phyloP scores from a whole-genome alignment of 2,797 vertebrate species.

The Poliocrania exsul region DNA sequence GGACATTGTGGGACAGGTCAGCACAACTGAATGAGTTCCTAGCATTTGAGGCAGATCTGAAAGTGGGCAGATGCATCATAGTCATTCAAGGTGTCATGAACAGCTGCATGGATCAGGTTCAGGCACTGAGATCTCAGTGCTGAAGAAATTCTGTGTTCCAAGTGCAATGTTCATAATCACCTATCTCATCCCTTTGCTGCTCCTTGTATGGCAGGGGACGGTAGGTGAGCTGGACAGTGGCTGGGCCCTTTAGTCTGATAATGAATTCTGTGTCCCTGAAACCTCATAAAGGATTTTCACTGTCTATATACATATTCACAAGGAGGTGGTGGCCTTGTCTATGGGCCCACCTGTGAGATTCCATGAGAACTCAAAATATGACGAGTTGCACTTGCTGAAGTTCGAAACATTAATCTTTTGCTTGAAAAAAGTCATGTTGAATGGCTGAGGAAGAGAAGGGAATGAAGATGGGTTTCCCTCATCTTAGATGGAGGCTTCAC shows the following conservation, averaged over 20 bases:
- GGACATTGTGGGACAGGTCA: neutral
- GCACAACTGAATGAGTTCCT: accelerated
- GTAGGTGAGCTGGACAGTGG: neutral
- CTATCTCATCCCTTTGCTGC: neutral
- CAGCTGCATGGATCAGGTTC: neutral
- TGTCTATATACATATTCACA: accelerated
- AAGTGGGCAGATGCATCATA: accelerated
- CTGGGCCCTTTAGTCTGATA: neutral
- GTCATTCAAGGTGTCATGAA: neutral
- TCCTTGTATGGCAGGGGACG: neutral
- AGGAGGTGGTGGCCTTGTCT: neutral
- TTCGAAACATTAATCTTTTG: neutral
- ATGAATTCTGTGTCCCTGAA: neutral
- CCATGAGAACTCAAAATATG: neutral
- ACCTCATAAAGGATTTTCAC: neutral
- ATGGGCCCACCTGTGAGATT: neutral
- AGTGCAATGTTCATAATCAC: neutral
- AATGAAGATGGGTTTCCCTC: neutral
- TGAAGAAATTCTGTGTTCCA: neutral
- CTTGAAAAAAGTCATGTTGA: neutral
- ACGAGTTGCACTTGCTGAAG: neutral
- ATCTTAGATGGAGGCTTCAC: neutral
- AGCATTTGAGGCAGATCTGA: neutral
- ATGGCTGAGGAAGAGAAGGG: neutral
- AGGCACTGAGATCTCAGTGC: neutral